phyloP scores from a whole-genome alignment of 2,888 invertebrate genomes.

The Gari tellinella region DNA sequence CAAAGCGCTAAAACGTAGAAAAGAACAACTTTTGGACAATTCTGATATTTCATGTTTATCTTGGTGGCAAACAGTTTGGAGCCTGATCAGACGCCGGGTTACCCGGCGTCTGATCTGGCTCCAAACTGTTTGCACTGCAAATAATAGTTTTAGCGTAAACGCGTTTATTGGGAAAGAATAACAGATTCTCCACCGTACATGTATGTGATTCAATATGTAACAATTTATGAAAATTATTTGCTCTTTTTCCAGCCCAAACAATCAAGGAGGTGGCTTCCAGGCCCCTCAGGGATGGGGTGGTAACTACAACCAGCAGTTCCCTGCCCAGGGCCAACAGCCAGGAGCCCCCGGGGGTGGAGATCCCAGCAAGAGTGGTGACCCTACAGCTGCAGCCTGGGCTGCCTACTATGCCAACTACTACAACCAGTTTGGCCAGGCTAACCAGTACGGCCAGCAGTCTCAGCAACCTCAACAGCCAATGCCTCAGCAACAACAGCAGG shows the following conservation, averaged over 20 bases:
- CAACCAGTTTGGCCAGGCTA: constrained; percentile 76
- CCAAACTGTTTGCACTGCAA: too few species aligned
- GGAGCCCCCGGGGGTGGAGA: constrained; percentile 55
- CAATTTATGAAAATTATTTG: neutral
- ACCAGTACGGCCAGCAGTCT: constrained; percentile 61
- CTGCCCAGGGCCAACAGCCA: constrained; percentile 60
- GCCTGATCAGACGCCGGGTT: too few species aligned
- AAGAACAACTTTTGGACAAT: too few species aligned
- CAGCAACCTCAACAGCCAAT: constrained; percentile 74
- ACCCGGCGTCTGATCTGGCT: too few species aligned
- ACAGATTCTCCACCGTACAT: too few species aligned
- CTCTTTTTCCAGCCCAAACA: constrained; percentile 52
- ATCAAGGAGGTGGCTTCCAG: constrained; percentile 59
- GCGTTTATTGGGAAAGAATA: too few species aligned
- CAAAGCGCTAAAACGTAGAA: too few species aligned
- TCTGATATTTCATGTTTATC: too few species aligned
- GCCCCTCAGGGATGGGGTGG: constrained; percentile 58
- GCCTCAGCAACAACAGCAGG: constrained; percentile 48
- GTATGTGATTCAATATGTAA: neutral
- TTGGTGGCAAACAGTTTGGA: too few species aligned
- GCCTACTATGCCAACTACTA: constrained; percentile 86
- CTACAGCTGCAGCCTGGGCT: constrained; percentile 85
- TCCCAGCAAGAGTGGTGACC: constrained; percentile 74
- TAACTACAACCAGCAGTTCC: constrained; percentile 61
- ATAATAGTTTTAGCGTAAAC: too few species aligned